Conservation (phyloP, 2,888 invertebrate genomes). For the Thysanoteuthis rhombus region DNA sequence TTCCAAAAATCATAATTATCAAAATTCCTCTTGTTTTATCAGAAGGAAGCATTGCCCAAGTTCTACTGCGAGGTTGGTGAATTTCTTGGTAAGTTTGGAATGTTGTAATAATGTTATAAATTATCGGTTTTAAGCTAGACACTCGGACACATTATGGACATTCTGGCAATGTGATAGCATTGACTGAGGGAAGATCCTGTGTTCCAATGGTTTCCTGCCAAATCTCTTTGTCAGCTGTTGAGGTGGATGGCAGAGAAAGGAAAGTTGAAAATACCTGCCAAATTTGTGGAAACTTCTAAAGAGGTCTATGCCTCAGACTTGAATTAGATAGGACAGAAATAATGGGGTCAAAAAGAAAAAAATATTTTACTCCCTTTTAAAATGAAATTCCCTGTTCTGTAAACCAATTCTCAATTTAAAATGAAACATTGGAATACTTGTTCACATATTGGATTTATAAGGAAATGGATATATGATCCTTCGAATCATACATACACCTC, state of each 20-base stretch:
- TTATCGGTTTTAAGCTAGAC: not conserved
- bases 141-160: not conserved
- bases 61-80: not conserved
- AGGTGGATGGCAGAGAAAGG: not conserved
- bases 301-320: not conserved
- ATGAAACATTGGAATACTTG: not conserved
- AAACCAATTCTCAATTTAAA: not conserved
- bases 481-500: too few species aligned
- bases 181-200: not conserved
- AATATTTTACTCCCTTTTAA: not conserved
- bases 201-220: not conserved
- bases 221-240: not conserved
- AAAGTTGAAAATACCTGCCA: not conserved
- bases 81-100: not conserved
- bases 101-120: too few species aligned
- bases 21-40: not conserved
- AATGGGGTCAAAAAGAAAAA: not conserved
- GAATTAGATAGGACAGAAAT: not conserved
- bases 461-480: too few species aligned
- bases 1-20: not conserved
- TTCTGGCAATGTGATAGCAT: not conserved
- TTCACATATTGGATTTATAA: too few species aligned
- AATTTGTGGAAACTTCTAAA: not conserved
- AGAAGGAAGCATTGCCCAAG: not conserved
- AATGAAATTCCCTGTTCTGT: not conserved